A percentile compares a stretch with the other conserved stretches of the same genome.
phyloP scores from a whole-genome alignment of 1,140 invertebrate genomes.

The Orussus abietinus region DNA sequence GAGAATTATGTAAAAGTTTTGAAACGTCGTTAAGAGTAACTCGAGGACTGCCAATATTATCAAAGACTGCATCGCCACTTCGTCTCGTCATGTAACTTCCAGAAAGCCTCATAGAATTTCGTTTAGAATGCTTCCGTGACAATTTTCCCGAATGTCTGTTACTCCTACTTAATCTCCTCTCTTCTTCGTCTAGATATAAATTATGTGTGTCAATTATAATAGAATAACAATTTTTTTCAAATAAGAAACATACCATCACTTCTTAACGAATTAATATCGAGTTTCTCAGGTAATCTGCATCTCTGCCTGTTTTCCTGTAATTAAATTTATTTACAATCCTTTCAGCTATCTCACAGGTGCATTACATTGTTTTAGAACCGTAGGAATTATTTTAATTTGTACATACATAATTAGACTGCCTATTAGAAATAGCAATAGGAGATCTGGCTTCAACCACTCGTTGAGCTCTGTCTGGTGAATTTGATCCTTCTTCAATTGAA shows the following conservation, averaged over 20 bases:
- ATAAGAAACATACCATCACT: conserved; percentile 26
- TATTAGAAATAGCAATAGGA: conserved; percentile 6
- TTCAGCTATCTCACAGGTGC: not conserved
- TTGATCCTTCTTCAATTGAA: conserved; percentile 35
- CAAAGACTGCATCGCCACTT: conserved; percentile 1
- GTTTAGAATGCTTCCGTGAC: conserved; percentile 25
- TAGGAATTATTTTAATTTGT: not conserved
- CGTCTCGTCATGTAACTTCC: no score
- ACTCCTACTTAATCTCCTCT: conserved; percentile 24
- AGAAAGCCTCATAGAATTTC: not conserved
- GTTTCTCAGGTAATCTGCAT: conserved; percentile 34
- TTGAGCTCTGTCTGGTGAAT: conserved; percentile 19
- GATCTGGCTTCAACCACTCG: conserved; percentile 9
- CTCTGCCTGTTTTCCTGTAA: conserved; percentile 27
- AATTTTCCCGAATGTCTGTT: conserved; percentile 22
- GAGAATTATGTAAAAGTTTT: conserved; percentile 39
- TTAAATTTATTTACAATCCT: not conserved
- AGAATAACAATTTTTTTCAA: not conserved
- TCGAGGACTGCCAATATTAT: conserved; percentile 28
- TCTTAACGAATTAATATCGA: conserved; percentile 23
- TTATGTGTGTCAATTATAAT: conserved; percentile 5
- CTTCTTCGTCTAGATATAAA: conserved; percentile 17
- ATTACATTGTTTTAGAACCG: no score
- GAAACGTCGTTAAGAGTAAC: conserved; percentile 44
- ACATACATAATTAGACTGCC: conserved; percentile 14